Evolutionary conservation across 2,888 invertebrate genomes (phyloP).

Genomic region (Melanophora roralis): DNA sequence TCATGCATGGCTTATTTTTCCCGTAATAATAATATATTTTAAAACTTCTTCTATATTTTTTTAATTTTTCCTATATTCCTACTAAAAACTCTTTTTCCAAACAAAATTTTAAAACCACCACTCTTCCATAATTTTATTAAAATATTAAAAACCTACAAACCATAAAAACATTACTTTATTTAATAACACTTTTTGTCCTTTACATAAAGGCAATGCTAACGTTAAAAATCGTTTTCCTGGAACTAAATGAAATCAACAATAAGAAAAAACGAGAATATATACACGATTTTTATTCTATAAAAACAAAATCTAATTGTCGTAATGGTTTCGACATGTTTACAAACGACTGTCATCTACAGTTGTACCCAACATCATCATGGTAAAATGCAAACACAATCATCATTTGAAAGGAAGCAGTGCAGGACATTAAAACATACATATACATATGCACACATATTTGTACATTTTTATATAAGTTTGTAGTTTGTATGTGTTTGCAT

Average conservation of each 20-base stretch:
- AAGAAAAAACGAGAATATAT: background rate
- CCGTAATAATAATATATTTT: too few species aligned
- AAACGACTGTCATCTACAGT: constrained; percentile 62
- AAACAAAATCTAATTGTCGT: constrained; percentile 61
- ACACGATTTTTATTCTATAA: constrained; percentile 27
- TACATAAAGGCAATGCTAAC: background rate
- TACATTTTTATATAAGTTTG: background rate
- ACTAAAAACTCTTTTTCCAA: too few species aligned
- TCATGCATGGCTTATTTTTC: too few species aligned
- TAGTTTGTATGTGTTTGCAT: background rate
- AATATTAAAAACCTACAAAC: constrained; percentile 18
- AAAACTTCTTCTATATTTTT: too few species aligned
- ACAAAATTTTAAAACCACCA: background rate
- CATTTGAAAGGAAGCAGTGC: background rate
- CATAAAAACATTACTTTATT: constrained; percentile 23
- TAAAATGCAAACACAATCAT: constrained; percentile 11
- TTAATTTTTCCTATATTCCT: too few species aligned
- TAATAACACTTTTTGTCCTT: background rate
- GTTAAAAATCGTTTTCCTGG: background rate
- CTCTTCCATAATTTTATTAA: constrained; percentile 17
- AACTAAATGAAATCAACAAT: constrained; percentile 1
- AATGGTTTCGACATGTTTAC: constrained; percentile 63
- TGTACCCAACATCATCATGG: constrained; percentile 33
- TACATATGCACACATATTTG: background rate
- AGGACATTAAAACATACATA: constrained; percentile 4